These are phyloP conservation scores for Panonychus citri DNA, from an alignment of 1,140 invertebrate genomes.

Conservation along the genomic window DNA sequence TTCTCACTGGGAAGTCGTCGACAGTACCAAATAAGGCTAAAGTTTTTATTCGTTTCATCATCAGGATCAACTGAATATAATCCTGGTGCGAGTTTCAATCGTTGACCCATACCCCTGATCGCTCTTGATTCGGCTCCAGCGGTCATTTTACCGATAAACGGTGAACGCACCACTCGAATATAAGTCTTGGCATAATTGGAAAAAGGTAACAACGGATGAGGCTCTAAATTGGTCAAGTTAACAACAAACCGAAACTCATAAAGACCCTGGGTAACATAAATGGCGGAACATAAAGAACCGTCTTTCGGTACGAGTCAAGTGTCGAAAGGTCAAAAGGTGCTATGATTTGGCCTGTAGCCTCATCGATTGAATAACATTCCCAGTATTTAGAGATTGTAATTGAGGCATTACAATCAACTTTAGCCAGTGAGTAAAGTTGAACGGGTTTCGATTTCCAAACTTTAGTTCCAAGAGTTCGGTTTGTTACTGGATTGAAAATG, in stretches of 20 bases:
- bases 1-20: constrained; percentile 14
- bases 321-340: constrained; percentile 15
- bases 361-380: constrained; percentile 12
- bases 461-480: constrained; percentile 6
- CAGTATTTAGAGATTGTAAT: constrained; percentile 11
- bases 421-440: constrained; percentile 15
- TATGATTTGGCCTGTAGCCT: constrained; percentile 10
- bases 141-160: constrained; percentile 16
- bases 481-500: constrained; percentile 15
- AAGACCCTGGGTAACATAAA: constrained; percentile 16
- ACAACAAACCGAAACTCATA: constrained; percentile 17
- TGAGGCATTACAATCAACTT: constrained; percentile 16
- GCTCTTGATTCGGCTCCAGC: constrained; percentile 18
- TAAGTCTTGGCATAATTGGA: constrained; percentile 11
- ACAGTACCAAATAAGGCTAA: constrained; percentile 17
- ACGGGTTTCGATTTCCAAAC: constrained; percentile 15
- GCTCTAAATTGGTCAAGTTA: constrained; percentile 14
- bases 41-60: constrained; percentile 16
- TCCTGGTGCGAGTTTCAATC: constrained; percentile 13
- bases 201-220: constrained; percentile 11
- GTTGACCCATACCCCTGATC: constrained; percentile 17
- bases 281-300: constrained; percentile 17
- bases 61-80: constrained; percentile 17
- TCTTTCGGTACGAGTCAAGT: constrained; percentile 17
- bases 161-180: constrained; percentile 16